phyloP scores from a whole-genome alignment of 2,797 vertebrate genomes.

The Lepus townsendii region DNA sequence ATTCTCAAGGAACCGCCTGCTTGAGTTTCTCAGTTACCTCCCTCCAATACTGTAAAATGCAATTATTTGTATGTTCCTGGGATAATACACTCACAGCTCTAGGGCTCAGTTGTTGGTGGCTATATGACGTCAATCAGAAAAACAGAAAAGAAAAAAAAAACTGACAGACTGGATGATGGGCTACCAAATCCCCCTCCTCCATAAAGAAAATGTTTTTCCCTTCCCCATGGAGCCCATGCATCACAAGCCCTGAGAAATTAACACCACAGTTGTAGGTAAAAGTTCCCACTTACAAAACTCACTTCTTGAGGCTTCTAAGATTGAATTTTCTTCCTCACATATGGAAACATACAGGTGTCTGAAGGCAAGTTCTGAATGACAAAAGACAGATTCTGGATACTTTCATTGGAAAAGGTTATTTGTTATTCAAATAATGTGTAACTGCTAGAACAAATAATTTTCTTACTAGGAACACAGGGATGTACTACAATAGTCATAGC shows the following conservation, averaged over 20 bases:
- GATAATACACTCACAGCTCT: neutral
- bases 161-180: neutral
- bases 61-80: slow-evolving; percentile 11
- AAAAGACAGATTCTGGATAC: neutral
- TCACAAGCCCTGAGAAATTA: neutral
- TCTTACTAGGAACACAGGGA: neutral
- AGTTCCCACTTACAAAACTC: neutral
- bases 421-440: neutral
- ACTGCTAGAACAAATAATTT: neutral
- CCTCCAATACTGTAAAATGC: neutral
- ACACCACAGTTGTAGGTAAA: neutral
- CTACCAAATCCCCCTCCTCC: neutral
- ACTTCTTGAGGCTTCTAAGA: neutral
- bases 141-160: neutral
- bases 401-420: neutral
- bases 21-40: neutral
- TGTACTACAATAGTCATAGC: neutral
- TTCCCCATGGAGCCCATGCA: neutral
- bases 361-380: neutral
- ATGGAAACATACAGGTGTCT: neutral
- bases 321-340: neutral
- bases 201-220: neutral
- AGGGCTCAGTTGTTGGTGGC: neutral
- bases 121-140: neutral
- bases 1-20: neutral